Base-by-base conservation (phyloP, 2,113 vertebrate genomes). In the Cariama cristata region DNA sequence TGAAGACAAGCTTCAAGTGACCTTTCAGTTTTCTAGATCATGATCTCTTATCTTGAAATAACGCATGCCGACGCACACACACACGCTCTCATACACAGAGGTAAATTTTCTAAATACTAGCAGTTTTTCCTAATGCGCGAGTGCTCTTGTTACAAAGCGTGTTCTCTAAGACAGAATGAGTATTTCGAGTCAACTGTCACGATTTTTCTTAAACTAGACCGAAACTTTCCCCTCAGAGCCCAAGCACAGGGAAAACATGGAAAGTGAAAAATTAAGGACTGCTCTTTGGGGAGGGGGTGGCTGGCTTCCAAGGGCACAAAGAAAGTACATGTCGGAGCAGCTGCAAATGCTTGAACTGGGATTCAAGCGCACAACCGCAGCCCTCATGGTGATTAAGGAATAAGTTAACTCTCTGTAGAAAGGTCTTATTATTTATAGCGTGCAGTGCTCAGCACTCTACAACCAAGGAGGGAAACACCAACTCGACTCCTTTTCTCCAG, bases 331-430 rank as follows among this genome's bases (percentile, higher is more conserved):
- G 96, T 92, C 73, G 38, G 79, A 93, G 83, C 94, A 95, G 95
- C 93, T 97, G 94, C 93, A 95, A 81, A 56, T 52, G 58, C 94
- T 94, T 95, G 88, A 96, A 88, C 79, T 87, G 83, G 52, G 88
- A 84, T 95, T 90, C 71, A 83, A 79, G 73, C 64, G 44, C 52
- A 95, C 44, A 86, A 68, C 82, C 27, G 0, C 96, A 94, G 56
- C 60, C 76, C 74, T 96, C 53, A 27, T 72, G 66, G 73, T 81
- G 88, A 93, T 94, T 93, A 95, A 95, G 80, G 91, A 94, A 89
- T 64, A 87, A 96, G 91, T 92, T 95, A 95, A 88, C 28, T 83
- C 74, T 74, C 76, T 96, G 60, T 49, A 81, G 73, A 94, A 94
- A 92, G 76, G 72, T 95, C 86, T 81, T 81, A 14, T 93, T 92